phyloP scores from a whole-genome alignment of 2,797 vertebrate genomes.

The Danio jaintianensis region DNA sequence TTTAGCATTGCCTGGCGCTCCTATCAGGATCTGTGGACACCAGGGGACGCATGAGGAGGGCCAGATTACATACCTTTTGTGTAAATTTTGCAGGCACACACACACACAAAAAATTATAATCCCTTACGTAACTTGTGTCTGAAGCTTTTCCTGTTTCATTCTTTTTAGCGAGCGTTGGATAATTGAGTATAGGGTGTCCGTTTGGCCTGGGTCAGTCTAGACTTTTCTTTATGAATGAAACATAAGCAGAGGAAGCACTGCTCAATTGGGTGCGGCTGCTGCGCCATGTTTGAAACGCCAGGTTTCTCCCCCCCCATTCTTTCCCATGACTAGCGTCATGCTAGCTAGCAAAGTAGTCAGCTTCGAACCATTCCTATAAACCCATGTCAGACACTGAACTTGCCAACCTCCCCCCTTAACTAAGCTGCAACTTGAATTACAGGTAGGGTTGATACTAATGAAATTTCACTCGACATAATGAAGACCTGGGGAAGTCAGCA shows the following conservation, averaged over 20 bases:
- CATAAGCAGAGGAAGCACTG: slow-evolving; percentile 65
- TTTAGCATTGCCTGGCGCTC: slow-evolving; percentile 32
- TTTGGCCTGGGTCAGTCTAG: slow-evolving; percentile 68
- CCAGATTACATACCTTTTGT: slow-evolving; percentile 64
- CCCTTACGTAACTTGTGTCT: slow-evolving; percentile 64
- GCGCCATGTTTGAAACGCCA: slow-evolving; percentile 33
- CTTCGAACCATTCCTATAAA: slow-evolving; percentile 53
- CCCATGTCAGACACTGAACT: slow-evolving; percentile 52
- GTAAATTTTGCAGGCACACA: slow-evolving; percentile 60
- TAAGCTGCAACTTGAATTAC: slow-evolving; percentile 53
- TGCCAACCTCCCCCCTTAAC: not conserved
- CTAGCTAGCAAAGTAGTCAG: slow-evolving; percentile 53
- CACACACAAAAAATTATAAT: slow-evolving; percentile 63
- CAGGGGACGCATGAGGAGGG: slow-evolving; percentile 44
- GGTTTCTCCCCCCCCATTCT: not conserved
- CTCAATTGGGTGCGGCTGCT: slow-evolving; percentile 66
- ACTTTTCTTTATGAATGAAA: slow-evolving; percentile 72
- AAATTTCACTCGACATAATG: slow-evolving; percentile 56
- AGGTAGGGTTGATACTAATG: slow-evolving; percentile 52
- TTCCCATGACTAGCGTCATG: slow-evolving; percentile 50
- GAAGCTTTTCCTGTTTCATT: slow-evolving; percentile 56
- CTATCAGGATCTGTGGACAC: slow-evolving; percentile 45
- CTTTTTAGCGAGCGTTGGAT: slow-evolving; percentile 65
- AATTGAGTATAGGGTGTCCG: slow-evolving; percentile 62
- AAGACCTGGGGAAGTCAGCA: slow-evolving; percentile 47